phyloP scores from a whole-genome alignment of 2,797 vertebrate genomes.

The Nyctalus aviator region DNA sequence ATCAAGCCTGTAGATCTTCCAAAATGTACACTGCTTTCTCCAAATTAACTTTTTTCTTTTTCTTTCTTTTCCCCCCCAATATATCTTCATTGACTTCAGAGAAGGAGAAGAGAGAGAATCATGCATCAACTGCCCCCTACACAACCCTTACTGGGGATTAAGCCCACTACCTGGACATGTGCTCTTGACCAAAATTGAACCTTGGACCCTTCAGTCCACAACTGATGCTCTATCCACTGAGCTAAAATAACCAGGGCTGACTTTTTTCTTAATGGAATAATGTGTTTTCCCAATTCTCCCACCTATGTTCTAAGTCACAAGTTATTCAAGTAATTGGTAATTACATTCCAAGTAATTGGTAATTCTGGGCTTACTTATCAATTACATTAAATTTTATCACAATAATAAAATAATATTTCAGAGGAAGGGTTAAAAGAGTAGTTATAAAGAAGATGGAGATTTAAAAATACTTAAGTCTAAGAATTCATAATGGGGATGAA shows the following conservation, averaged over 20 bases:
- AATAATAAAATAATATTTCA: slow-evolving; percentile 13
- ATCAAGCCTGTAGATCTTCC: neutral
- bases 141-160: too few relatives aligned
- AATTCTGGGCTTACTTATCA: neutral
- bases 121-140: too few relatives aligned
- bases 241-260: neutral
- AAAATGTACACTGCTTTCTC: neutral
- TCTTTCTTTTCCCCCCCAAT: too few relatives aligned
- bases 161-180: too few relatives aligned
- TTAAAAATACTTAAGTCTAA: slow-evolving; percentile 55
- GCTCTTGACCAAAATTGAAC: too few relatives aligned
- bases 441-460: slow-evolving; percentile 6
- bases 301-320: neutral
- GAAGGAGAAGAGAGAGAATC: too few relatives aligned
- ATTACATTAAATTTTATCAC: slow-evolving; percentile 43
- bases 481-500: slow-evolving; percentile 57
- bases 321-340: slow-evolving; percentile 6
- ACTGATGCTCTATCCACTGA: too few relatives aligned
- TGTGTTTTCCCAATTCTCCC: neutral
- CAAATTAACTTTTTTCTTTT: neutral
- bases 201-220: too few relatives aligned
- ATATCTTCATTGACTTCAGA: too few relatives aligned
- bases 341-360: neutral
- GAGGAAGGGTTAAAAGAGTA: slow-evolving; percentile 58
- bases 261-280: neutral